Evolutionary conservation across 2,888 invertebrate species (phyloP), one percentile per base, ranked within the genome.

Genomic region (Ctenicera cuprea): DNA sequence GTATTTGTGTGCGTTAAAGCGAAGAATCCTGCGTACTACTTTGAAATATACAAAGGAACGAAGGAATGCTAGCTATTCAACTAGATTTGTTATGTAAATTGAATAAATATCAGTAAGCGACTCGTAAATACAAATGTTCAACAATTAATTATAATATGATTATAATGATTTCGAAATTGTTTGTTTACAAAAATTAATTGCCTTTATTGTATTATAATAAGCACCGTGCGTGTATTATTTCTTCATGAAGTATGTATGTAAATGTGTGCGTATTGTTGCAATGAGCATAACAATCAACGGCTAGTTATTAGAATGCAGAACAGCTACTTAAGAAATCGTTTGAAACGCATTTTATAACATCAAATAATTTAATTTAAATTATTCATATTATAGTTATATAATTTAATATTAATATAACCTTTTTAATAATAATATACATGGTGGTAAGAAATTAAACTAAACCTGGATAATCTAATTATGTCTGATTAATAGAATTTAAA

Each of bases 1-100:
- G 73, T 68, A 73, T 73, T 68, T 73, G 73, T 54, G 63, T 68
- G 67, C 73, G 67, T 73, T 73, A 65, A 67, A 54, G 63, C 54
- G 52, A 62, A 65, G 63, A 68, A 73, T 68, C 62, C 61, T 73
- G 73, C 73, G 71, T 71, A 65, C 65, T 57, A 59, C 48, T 59
- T 59, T 69, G 59, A 69, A 69, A 45, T 69, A 61, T 62, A 69
- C 61, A 61, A 59, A 61, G 61, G 26, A 69, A 59, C 22, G 45
- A 62, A 61, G 62, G 69, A 61, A 69, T 69, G 57, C 59, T 48
- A 69, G 37, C 45, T 69, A 69, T 69, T 69, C 61, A 61, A 41
- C 57, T 33, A 61, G 69, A 69, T 69, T 69, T 69, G 61, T 69
- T 61, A 69, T 69, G 69, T 52, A 69, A 69, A 69, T 61, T 62